A percentile compares a stretch with the other conserved stretches of the same genome.
Evolutionary conservation across 2,888 invertebrate genomes (phyloP).

Genomic region (Sesia bembeciformis): DNA sequence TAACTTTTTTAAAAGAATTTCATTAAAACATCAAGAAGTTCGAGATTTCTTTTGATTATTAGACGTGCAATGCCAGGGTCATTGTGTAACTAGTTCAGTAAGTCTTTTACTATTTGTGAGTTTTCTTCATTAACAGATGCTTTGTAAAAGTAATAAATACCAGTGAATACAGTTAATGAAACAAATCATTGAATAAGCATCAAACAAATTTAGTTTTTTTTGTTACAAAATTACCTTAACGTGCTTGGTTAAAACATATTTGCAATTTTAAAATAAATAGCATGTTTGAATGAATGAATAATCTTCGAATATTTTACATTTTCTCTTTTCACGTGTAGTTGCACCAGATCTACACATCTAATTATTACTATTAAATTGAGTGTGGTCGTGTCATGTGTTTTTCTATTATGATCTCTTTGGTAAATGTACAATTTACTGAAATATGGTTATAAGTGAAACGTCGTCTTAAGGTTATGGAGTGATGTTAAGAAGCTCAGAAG

Average conservation of each 20-base stretch:
- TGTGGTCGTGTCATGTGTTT: conserved; percentile 54
- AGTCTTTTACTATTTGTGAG: conserved; percentile 44
- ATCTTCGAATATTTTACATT: conserved; percentile 23
- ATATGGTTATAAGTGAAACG: conserved; percentile 36
- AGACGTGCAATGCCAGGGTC: conserved; percentile 31
- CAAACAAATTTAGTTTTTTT: neutral
- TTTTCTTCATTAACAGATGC: conserved; percentile 28
- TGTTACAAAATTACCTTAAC: neutral
- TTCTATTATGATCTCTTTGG: conserved; percentile 52
- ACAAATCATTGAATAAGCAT: neutral
- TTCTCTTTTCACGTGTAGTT: conserved; percentile 30
- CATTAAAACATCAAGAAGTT: no score
- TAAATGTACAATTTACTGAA: conserved; percentile 70
- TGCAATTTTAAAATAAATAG: neutral
- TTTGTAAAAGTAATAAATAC: conserved; percentile 23
- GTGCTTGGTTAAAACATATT: neutral
- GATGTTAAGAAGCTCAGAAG: conserved; percentile 51
- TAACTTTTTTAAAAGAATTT: no score
- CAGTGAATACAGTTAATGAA: neutral
- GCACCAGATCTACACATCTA: conserved; percentile 33
- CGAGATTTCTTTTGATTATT: conserved; percentile 41
- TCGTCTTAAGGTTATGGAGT: conserved; percentile 12
- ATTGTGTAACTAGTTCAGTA: conserved; percentile 46
- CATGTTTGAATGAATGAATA: neutral
- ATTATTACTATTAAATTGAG: conserved; percentile 39